Base-by-base conservation (phyloP, 2,797 vertebrate species). In the Notamacropus eugenii region DNA sequence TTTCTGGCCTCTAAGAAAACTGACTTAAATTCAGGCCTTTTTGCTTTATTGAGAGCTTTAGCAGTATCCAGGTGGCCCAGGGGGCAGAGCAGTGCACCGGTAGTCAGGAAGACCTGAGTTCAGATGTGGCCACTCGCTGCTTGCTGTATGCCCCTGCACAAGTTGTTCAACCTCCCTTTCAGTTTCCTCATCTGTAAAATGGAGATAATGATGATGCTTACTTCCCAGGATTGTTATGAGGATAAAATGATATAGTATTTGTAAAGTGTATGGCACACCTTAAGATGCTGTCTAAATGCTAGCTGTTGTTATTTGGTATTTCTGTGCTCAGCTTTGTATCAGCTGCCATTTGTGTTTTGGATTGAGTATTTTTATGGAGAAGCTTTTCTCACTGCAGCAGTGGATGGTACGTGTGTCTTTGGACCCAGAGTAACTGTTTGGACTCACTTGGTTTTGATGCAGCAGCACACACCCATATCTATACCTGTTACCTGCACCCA, bases 341-440 rank as follows among this genome's bases (percentile, higher is more conserved):
- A 82, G 6, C 40, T 93, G 93, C 56, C 9, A 90, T 16, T 90
- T 40, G 10, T 90, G 9, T 95, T 95, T 95, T 67, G 74, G 56
- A 54, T 91, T 67, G 62, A 27, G 22, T 94, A 0, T 67, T 54
- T 24, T 87, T 87, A 87, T 58, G 90, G 54, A 93, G 55, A 54
- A 95, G 50, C 54, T 57, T 34, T 54, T 93, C 46, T 93, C 10
- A 50, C 74, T 87, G 74, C 22, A 50, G 24, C 24, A 11, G 24
- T 67, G 29, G 90, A 74, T 93, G 40, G 54, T 29, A 28, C 91
- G 27, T 46, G 13, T 92, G 59, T 11, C 59, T 34, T 92, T 95
- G 55, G 40, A 87, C 74, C 52, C 91, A 4, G 92, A 94, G 90
- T 55, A 59, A 82, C 19, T n/a, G 5, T 67, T 67, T 74, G 67